Evolutionary conservation across 1,140 invertebrate species (phyloP), one percentile per base, ranked within the genome.

Genomic region (Diabrotica undecimpunctata): DNA sequence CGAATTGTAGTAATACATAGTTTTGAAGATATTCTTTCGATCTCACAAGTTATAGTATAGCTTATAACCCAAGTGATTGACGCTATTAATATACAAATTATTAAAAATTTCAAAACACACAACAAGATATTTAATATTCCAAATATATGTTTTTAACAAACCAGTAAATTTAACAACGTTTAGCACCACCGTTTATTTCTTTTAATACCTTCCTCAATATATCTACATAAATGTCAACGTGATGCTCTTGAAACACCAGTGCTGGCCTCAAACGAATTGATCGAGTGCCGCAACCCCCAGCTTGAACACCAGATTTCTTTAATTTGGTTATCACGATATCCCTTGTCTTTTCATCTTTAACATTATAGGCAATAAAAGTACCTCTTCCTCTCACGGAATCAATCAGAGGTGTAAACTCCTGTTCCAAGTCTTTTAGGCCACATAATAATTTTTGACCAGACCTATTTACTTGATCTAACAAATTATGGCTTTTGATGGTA

Each of bases 141-240:
- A 25, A 25, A 25, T 25, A 25, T 25, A 25, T 25, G 4, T 25
- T 25, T n/a, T 25, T 25, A 25, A 25, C 25, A 25, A 1, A 25
- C 25, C 25, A 25, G 1, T 2, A 25, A 25, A 25, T 25, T 4
- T 25, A 25, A 25, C 25, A 25, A 25, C 25, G 41, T 46, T 46
- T 46, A 5, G 41, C 8, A 10, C 41, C 41, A 46, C 41, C 41
- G 3, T 84, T 83, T 70, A 83, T 82, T 74, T 86, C 80, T 69
- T 87, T 87, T 39, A 97, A 79, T 35, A 91, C 86, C 70, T 88
- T 83, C 64, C 91, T 83, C 46, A 99, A 86, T 54, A 81, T 84
- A 67, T 97, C 92, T 55, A 98, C 81, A 79, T 97, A 96, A 68
- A 98, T 91, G 71, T 97, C 87, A 0, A 92, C 93, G 80, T 99